Percentiles rank a stretch among this genome's conserved stretches.
Evolutionary conservation across 2,113 vertebrate species (phyloP).

Genomic region (Guaruba guarouba): DNA sequence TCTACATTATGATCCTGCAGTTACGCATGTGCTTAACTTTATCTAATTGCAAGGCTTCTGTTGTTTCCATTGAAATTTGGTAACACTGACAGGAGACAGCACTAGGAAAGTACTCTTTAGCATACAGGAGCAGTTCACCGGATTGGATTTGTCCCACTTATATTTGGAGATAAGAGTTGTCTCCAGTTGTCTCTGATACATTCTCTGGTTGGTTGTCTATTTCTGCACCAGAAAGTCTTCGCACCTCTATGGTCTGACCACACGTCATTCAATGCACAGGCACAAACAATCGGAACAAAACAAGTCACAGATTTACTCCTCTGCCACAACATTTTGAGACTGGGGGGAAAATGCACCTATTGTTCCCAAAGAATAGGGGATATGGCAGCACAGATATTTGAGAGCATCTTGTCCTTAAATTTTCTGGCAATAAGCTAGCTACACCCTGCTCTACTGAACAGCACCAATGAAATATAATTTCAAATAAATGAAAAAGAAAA

Average conservation of each 20-base stretch:
- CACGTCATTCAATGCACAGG: neutral
- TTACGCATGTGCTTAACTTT: neutral
- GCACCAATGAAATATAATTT: neutral
- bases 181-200: neutral
- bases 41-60: neutral
- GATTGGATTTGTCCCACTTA: neutral
- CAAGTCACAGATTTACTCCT: neutral
- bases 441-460: neutral
- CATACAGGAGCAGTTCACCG: neutral
- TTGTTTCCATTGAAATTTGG: neutral
- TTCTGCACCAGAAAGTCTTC: neutral
- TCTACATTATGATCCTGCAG: neutral
- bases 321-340: neutral
- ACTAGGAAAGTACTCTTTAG: neutral
- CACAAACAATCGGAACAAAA: neutral
- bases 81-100: neutral
- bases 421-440: neutral
- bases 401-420: neutral
- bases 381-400: neutral
- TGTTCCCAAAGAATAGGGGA: neutral
- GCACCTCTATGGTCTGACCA: fast-evolving
- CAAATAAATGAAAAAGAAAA: neutral
- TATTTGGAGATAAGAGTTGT: neutral
- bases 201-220: neutral
- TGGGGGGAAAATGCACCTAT: neutral